Conservation (phyloP, 2,113 vertebrate genomes). For the Notarius lentiginosus region DNA sequence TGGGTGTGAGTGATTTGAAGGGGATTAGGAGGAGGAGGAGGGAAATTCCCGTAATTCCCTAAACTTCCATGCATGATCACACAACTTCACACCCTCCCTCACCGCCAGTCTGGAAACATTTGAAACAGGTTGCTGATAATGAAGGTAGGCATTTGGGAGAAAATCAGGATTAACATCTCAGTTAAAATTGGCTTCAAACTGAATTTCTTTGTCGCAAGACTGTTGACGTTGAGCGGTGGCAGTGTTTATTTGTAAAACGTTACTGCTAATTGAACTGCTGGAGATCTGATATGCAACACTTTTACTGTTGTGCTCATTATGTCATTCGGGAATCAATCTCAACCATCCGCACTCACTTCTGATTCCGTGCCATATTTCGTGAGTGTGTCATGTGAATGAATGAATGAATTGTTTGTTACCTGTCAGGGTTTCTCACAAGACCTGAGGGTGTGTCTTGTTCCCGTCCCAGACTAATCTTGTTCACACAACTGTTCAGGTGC, state of each 20-base stretch:
- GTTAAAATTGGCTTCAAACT: neutral
- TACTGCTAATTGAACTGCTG: neutral
- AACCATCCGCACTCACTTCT: neutral
- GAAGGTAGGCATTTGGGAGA: neutral
- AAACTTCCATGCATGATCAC: conserved; percentile 45
- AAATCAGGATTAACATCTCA: neutral
- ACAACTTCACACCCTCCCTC: conserved; percentile 24
- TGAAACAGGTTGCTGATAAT: conserved; percentile 11
- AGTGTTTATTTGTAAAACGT: neutral
- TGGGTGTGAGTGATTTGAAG: neutral
- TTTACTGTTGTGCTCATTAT: neutral
- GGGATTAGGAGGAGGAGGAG: conserved; percentile 15
- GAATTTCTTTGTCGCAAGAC: neutral
- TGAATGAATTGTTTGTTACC: neutral
- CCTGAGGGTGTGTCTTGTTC: neutral
- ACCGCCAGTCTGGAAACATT: conserved; percentile 3
- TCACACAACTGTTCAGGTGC: neutral
- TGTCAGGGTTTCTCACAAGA: neutral
- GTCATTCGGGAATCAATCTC: neutral
- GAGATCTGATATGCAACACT: neutral
- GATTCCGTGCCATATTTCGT: neutral
- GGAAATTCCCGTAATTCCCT: conserved; percentile 56
- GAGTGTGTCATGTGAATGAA: neutral
- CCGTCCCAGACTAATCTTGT: neutral
- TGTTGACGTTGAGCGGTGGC: neutral